Base-by-base conservation (phyloP, 2,888 invertebrate genomes). In the Aphidoletes aphidimyza region DNA sequence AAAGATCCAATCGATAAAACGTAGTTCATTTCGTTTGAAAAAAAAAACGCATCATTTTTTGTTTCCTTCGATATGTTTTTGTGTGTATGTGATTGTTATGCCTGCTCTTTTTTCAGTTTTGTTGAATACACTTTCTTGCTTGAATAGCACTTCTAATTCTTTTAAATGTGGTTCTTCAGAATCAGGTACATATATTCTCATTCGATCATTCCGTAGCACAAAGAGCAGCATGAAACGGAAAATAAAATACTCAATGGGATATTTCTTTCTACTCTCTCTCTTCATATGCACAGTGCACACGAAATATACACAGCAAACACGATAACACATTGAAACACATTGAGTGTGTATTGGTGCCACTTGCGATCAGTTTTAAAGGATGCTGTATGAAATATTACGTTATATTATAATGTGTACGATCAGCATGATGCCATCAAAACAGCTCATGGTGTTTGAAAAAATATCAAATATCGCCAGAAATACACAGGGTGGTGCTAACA, bases 361-460 rank as follows among this genome's bases (percentile, higher is more conserved):
- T 54, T 54, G 2, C 14, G 54, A 54, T 22, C 54, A 26, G 11
- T 69, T 14, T 69, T 34, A 30, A 69, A 54, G 69, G 69, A 69
- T 69, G 30, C 69, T 69, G 14, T 69, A 69, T 69, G 69, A 69
- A 69, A 69, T 69, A 69, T 69, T 69, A 69, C 69, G 69, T 69
- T n/a, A 69, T 30, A 30, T 11, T 30, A 19, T 30, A 19, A 69
- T 30, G 2, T 30, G 19, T 54, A 54, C 54, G 54, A 54, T 69
- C 69, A 69, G 69, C 69, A 69, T 69, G 69, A 69, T 69, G 69
- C 69, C 69, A 14, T 1, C n/a, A 30, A 9, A 26, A 54, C 5
- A 30, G 3, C 0, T 14, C 14, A 30, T 30, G 69, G 69, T 69
- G 69, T 69, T 69, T 69, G 69, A 69, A 69, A 69, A 30, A 69